Evolutionary conservation across 2,888 invertebrate genomes (phyloP).

Genomic region (Eupithecia pulchellata): DNA sequence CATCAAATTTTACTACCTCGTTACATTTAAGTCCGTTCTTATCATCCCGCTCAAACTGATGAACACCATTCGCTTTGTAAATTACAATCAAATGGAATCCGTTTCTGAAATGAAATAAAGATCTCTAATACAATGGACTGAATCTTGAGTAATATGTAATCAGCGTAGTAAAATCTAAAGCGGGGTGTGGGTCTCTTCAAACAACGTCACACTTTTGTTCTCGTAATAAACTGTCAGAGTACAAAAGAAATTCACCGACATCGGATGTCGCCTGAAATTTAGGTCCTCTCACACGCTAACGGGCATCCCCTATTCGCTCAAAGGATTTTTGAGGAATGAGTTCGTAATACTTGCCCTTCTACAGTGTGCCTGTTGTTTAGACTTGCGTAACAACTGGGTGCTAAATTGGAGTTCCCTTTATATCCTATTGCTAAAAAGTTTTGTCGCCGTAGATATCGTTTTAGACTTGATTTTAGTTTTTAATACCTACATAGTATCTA

Average conservation of each 20-base stretch:
- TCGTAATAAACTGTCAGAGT: constrained; percentile 77
- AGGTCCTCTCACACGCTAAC: constrained; percentile 53
- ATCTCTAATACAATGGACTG: constrained; percentile 69
- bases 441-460: neutral
- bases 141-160: constrained; percentile 75
- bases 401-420: neutral
- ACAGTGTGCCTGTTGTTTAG: constrained; percentile 33
- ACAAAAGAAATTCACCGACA: constrained; percentile 77
- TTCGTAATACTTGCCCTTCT: constrained; percentile 46
- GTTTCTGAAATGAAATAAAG: constrained; percentile 66
- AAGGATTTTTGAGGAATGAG: constrained; percentile 62
- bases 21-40: constrained; percentile 17
- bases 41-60: constrained; percentile 47
- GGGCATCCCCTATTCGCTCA: constrained; percentile 59
- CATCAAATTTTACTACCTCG: constrained; percentile 6
- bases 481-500: no score
- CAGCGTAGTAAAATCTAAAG: constrained; percentile 74
- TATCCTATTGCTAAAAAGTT: neutral
- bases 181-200: constrained; percentile 72
- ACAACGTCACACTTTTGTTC: constrained; percentile 76
- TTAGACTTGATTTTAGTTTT: no score
- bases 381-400: constrained; percentile 28
- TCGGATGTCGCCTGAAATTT: constrained; percentile 72
- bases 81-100: constrained; percentile 69
- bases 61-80: constrained; percentile 60